Conservation (phyloP, 2,113 vertebrate species). For the Crypturellus undulatus region DNA sequence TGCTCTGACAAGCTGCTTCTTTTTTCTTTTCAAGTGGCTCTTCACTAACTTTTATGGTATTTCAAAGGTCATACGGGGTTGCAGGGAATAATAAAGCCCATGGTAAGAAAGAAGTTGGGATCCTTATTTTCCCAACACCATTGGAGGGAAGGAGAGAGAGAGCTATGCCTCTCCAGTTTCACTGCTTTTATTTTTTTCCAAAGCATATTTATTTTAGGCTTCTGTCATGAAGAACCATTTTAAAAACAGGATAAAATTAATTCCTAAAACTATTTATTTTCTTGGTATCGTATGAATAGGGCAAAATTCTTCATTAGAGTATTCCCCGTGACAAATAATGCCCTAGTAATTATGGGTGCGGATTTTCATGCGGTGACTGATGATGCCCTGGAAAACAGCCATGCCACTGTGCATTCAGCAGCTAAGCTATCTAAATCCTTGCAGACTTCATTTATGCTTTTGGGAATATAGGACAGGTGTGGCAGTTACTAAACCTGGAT, state of each 20-base stretch:
- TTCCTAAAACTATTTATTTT: constrained; percentile 33
- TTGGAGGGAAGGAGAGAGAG: not conserved
- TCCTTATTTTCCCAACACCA: constrained; percentile 5
- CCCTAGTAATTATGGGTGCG: constrained; percentile 63
- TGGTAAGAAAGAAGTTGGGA: constrained; percentile 43
- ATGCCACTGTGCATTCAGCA: constrained; percentile 34
- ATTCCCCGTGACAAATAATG: constrained; percentile 26
- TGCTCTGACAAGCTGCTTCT: not conserved
- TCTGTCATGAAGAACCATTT: constrained; percentile 27
- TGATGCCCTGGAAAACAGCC: constrained; percentile 57
- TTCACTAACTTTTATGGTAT: not conserved
- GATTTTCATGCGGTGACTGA: constrained; percentile 56
- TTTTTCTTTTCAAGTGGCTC: constrained; percentile 6
- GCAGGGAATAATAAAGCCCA: not conserved
- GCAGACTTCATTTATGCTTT: constrained; percentile 67
- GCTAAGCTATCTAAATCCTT: constrained; percentile 69
- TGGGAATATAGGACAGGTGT: constrained; percentile 69
- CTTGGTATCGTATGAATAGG: constrained; percentile 52
- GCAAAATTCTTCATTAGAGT: constrained; percentile 7
- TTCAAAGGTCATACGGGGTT: not conserved
- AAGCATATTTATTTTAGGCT: constrained; percentile 6
- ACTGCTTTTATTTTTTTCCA: not conserved
- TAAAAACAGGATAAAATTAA: constrained; percentile 39
- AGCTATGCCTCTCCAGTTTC: not conserved
- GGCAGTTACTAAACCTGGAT: constrained; percentile 70